A percentile compares a stretch with the other conserved stretches of the same genome.
Evolutionary conservation across 92 coral and sea anemone genomes (phyloP).

Genomic region (Micromussa lordhowensis): DNA sequence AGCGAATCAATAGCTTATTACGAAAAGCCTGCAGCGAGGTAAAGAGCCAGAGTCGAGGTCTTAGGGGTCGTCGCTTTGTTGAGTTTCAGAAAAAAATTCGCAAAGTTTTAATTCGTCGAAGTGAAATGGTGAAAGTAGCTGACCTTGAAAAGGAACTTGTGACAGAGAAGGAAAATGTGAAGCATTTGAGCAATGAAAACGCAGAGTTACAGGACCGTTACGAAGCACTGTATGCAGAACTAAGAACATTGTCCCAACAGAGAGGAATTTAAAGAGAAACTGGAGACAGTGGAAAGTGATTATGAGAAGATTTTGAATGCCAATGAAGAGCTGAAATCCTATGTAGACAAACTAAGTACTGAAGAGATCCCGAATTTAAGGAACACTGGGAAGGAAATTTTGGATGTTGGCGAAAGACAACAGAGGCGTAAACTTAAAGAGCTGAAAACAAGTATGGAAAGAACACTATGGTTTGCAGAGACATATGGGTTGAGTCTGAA

Average conservation of each 20-base stretch:
- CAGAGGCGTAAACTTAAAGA: too few species aligned
- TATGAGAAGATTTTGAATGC: constrained; percentile 14
- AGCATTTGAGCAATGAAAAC: constrained; percentile 17
- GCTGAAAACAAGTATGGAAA: constrained; percentile 62
- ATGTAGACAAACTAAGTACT: constrained; percentile 37
- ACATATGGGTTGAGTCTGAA: constrained; percentile 25
- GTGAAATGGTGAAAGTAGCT: constrained; percentile 48
- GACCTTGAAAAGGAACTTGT: constrained; percentile 14
- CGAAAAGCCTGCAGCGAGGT: constrained; percentile 45
- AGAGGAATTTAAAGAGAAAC: constrained; percentile 33
- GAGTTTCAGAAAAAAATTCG: constrained; percentile 23
- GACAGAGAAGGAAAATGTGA: constrained; percentile 35
- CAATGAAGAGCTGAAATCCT: constrained; percentile 19
- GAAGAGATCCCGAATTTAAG: constrained; percentile 5
- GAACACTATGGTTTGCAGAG: constrained; percentile 51
- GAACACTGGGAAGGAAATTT: constrained; percentile 31
- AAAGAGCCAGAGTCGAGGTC: constrained; percentile 40
- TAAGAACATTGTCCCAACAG: constrained; percentile 24
- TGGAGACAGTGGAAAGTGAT: constrained; percentile 11
- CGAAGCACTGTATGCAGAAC: constrained; percentile 36
- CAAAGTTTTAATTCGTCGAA: constrained; percentile 32
- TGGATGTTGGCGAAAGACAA: constrained; percentile 55
- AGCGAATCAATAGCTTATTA: constrained; percentile 41
- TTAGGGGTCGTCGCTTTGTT: constrained; percentile 39
- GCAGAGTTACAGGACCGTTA: constrained; percentile 10